A percentile compares a stretch with the other conserved stretches of the same genome.
Conservation (phyloP, 2,888 invertebrate genomes). For the Scotopteryx bipunctaria region DNA sequence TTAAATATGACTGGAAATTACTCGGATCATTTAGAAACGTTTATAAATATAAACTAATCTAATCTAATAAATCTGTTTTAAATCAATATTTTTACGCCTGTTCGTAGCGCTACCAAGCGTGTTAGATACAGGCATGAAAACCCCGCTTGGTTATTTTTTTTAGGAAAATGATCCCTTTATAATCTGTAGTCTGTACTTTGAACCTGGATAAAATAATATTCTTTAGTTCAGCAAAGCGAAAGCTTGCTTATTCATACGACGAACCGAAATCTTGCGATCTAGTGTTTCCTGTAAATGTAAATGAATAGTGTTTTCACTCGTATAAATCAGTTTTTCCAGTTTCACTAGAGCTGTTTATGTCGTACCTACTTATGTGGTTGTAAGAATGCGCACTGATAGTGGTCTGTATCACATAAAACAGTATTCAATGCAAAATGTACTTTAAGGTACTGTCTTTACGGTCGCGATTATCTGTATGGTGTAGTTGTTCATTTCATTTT, state of each 20-base stretch:
- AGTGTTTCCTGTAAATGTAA: conserved; percentile 24
- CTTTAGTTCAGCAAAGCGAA: conserved; percentile 5
- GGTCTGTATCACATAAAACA: conserved; percentile 5
- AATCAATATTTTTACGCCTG: no score
- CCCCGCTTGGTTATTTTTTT: no score
- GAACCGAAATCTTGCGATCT: conserved; percentile 14
- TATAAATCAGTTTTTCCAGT: conserved; percentile 34
- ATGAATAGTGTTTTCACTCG: conserved; percentile 24
- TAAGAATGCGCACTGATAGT: conserved; percentile 39
- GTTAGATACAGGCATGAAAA: no score
- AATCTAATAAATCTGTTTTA: no score
- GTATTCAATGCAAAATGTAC: background rate
- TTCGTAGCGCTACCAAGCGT: no score
- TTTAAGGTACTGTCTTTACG: background rate
- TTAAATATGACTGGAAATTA: no score
- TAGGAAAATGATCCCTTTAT: no score
- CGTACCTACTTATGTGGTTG: conserved; percentile 18
- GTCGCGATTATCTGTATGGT: background rate
- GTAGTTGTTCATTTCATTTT: background rate
- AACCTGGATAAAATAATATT: no score
- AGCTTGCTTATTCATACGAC: conserved; percentile 17
- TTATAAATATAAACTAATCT: no score
- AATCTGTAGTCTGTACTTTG: no score
- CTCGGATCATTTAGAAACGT: no score
- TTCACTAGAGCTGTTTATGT: conserved; percentile 28